Percentiles rank a stretch among this genome's conserved stretches.
These are phyloP conservation scores for Serrognathus titanus DNA, from an alignment of 2,888 invertebrate genomes.

Conservation along the genomic window DNA sequence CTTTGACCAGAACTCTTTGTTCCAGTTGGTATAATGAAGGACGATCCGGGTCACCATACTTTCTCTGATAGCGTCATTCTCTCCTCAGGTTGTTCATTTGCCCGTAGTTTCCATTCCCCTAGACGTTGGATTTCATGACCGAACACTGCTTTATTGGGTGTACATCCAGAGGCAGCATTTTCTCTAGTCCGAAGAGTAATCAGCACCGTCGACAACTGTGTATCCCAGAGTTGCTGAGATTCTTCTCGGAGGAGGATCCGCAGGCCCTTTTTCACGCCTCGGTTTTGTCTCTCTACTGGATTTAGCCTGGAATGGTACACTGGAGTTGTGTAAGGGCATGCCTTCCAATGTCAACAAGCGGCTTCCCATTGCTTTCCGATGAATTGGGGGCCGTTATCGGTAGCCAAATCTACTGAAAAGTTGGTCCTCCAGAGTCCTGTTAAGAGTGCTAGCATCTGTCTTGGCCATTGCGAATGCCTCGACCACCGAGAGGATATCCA, in stretches of 20 bases:
- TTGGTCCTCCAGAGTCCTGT: conserved; percentile 11
- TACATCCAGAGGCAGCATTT: conserved; percentile 17
- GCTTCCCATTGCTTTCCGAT: conserved; percentile 4
- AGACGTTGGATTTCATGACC: conserved; percentile 14
- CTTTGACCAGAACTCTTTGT: no score
- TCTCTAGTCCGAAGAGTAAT: conserved; percentile 7
- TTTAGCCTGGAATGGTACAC: conserved; percentile 28
- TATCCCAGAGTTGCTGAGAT: conserved; percentile 9
- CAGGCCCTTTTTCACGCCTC: conserved; percentile 29
- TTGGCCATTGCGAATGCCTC: conserved; percentile 24
- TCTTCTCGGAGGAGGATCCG: not conserved
- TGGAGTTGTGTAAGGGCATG: conserved; percentile 24
- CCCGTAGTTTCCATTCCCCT: conserved; percentile 12
- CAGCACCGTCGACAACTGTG: conserved; percentile 3
- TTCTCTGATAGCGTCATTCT: no score
- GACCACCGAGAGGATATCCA: no score
- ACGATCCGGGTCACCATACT: no score
- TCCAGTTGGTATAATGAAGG: no score
- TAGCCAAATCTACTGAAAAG: conserved; percentile 19
- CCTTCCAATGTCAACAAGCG: conserved; percentile 17
- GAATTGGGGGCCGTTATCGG: conserved; percentile 19
- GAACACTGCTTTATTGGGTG: conserved; percentile 12
- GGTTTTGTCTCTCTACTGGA: conserved; percentile 27
- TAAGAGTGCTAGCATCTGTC: conserved; percentile 4
- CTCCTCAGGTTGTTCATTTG: not conserved